Conservation (phyloP, 1,140 invertebrate species). For the Cepaea nemoralis region DNA sequence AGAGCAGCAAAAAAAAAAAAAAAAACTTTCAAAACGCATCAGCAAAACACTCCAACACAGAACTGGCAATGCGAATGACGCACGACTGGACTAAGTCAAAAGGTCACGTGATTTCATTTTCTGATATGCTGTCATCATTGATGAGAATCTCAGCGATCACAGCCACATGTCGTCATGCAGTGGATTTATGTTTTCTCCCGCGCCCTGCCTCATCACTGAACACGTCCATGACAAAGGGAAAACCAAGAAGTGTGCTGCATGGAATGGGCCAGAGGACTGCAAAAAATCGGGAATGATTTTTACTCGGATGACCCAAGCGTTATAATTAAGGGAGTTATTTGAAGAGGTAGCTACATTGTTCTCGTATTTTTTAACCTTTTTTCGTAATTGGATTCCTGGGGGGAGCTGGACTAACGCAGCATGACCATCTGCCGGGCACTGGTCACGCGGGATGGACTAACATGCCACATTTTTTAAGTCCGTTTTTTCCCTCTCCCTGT, state of each 20-base stretch:
- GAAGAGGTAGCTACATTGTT: background rate
- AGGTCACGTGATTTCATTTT: conserved; percentile 29
- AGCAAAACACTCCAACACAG: background rate
- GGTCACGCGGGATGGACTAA: background rate
- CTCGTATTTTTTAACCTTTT: background rate
- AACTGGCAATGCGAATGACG: background rate
- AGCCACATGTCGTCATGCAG: conserved; percentile 12
- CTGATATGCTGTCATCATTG: conserved; percentile 14
- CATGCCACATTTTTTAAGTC: background rate
- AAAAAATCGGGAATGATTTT: background rate
- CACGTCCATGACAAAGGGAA: background rate
- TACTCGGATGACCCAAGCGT: background rate
- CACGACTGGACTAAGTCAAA: background rate
- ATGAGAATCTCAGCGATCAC: background rate
- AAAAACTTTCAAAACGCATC: too few species aligned
- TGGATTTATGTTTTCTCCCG: conserved; percentile 1
- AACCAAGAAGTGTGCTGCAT: background rate
- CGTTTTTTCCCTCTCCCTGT: background rate
- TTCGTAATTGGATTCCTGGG: background rate
- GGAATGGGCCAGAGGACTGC: background rate
- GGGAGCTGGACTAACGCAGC: background rate
- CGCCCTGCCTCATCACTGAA: background rate
- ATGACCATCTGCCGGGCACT: conserved; percentile 32
- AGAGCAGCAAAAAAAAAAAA: too few species aligned
- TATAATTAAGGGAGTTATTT: background rate